phyloP scores from a whole-genome alignment of 2,113 vertebrate species.

The Atrichornis clamosus region DNA sequence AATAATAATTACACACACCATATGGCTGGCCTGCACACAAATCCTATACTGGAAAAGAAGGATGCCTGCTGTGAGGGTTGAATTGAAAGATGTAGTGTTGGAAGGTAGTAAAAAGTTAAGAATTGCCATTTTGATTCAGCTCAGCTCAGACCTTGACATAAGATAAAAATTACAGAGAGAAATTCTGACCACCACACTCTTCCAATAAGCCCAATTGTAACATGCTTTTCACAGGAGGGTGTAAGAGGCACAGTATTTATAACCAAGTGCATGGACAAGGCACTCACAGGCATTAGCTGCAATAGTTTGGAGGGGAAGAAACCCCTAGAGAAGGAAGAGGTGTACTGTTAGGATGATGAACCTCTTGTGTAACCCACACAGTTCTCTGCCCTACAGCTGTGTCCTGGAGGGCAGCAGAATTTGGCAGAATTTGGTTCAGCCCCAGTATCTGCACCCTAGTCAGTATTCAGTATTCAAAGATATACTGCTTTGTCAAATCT shows the following conservation, averaged over 20 bases:
- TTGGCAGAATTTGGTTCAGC: neutral
- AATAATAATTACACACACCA: conserved; percentile 47
- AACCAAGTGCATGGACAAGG: neutral
- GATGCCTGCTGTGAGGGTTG: neutral
- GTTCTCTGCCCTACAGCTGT: neutral
- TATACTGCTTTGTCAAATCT: neutral
- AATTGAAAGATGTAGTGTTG: neutral
- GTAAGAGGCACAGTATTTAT: neutral
- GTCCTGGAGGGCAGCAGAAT: neutral
- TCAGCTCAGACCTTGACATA: neutral
- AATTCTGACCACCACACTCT: neutral
- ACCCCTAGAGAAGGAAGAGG: neutral
- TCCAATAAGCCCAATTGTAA: neutral
- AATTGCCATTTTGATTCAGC: neutral
- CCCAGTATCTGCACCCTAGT: neutral
- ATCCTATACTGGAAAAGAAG: neutral
- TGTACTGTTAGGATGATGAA: neutral
- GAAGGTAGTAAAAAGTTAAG: neutral
- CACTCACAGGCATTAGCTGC: neutral
- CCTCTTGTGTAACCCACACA: neutral
- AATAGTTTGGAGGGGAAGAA: neutral
- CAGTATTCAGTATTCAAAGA: neutral
- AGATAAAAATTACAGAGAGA: neutral
- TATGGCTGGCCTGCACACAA: conserved; percentile 25
- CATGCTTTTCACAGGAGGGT: neutral